Conservation (phyloP, 2,797 vertebrate species). For the Rousettus madagascariensis region DNA sequence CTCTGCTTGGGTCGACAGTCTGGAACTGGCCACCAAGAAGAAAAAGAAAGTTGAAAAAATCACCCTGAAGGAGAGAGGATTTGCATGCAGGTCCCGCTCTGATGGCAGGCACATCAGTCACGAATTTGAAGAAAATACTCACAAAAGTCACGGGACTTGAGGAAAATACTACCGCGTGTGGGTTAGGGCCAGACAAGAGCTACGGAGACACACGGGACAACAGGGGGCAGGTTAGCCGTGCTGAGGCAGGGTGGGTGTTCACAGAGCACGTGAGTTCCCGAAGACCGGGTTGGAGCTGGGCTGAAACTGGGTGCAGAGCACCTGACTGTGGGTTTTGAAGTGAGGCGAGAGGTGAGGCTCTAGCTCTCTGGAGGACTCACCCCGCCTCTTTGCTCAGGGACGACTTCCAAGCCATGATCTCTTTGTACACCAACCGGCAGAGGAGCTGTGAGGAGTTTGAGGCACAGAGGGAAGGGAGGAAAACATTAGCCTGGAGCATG, state of each 20-base stretch:
- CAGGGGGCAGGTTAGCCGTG: conserved; percentile 54
- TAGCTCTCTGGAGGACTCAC: conserved; percentile 78
- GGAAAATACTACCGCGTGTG: conserved; percentile 79
- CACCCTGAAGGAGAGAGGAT: neutral
- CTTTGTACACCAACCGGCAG: conserved; percentile 93
- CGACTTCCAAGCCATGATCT: conserved; percentile 88
- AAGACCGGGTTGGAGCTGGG: neutral
- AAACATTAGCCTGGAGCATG: neutral
- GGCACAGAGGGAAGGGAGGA: neutral
- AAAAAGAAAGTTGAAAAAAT: conserved; percentile 22
- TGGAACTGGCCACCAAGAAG: conserved; percentile 22
- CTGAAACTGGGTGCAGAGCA: neutral
- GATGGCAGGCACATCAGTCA: neutral
- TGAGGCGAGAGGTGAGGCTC: neutral
- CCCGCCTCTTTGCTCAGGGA: conserved; percentile 83
- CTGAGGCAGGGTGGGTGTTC: accelerated
- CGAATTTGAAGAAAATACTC: conserved; percentile 76
- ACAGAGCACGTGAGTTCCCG: neutral
- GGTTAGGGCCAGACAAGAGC: conserved; percentile 85
- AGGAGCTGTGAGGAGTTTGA: conserved; percentile 87
- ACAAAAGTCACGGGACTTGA: conserved; percentile 82
- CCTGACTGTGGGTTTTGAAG: neutral
- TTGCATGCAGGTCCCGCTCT: conserved; percentile 29
- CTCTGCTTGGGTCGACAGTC: neutral
- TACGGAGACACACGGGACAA: conserved; percentile 81